Evolutionary conservation across 2,113 vertebrate genomes (phyloP).

Genomic region (Pseudorhombus dupliciocellatus): DNA sequence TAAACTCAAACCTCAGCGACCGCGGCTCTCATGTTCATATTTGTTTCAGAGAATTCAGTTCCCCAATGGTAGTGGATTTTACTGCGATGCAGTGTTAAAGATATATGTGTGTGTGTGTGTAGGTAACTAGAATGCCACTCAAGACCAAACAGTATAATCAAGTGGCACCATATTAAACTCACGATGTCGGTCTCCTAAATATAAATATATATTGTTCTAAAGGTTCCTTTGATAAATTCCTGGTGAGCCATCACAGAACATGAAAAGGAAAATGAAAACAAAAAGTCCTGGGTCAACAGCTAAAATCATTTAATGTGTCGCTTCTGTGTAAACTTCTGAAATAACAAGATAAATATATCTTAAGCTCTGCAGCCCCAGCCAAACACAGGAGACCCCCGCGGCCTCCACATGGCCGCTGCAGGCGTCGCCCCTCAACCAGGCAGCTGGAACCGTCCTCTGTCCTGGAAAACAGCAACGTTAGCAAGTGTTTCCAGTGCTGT

Average conservation of each 20-base stretch:
- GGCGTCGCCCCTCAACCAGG: constrained; percentile 3
- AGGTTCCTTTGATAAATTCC: too few species aligned
- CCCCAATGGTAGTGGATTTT: not conserved
- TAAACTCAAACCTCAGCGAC: not conserved
- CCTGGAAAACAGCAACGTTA: not conserved
- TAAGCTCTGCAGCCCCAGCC: constrained; percentile 10
- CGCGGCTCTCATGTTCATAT: constrained; percentile 8
- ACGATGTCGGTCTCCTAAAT: too few species aligned
- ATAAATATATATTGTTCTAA: too few species aligned
- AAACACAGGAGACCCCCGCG: constrained; percentile 37
- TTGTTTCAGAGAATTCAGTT: not conserved
- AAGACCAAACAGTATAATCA: too few species aligned
- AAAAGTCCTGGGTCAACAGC: not conserved
- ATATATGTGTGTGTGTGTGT: too few species aligned
- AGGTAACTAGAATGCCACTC: too few species aligned
- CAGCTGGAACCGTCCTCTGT: not conserved
- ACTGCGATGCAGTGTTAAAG: not conserved
- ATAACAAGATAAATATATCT: constrained; percentile 14
- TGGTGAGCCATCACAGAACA: too few species aligned
- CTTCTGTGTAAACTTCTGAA: too few species aligned
- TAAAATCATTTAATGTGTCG: too few species aligned
- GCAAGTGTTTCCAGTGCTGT: not conserved
- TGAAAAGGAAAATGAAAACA: not conserved
- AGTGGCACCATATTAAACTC: too few species aligned
- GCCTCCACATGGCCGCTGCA: constrained; percentile 54